phyloP scores from a whole-genome alignment of 2,797 vertebrate genomes.

The Sylvilagus floridanus region DNA sequence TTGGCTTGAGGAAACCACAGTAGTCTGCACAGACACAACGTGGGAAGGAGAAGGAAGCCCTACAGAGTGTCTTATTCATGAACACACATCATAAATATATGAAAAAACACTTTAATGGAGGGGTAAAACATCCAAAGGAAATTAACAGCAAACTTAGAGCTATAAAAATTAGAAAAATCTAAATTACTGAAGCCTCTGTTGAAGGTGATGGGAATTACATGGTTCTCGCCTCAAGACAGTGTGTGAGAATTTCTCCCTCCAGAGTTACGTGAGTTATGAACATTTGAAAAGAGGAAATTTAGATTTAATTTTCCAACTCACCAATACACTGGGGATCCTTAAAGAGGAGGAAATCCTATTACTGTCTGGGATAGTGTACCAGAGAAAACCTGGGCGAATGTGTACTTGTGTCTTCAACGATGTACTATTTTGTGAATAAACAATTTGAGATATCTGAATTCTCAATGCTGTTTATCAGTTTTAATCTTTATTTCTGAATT shows the following conservation, averaged over 20 bases:
- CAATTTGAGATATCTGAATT: background rate
- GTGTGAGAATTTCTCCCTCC: slow-evolving; percentile 58
- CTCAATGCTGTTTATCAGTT: background rate
- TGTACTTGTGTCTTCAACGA: background rate
- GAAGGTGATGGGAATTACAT: slow-evolving; percentile 58
- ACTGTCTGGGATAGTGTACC: background rate
- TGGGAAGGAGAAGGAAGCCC: background rate
- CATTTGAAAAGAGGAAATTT: slow-evolving; percentile 65
- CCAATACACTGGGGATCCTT: background rate
- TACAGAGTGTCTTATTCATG: background rate
- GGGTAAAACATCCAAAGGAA: slow-evolving; percentile 53
- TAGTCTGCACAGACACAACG: background rate
- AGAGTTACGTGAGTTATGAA: slow-evolving; percentile 62
- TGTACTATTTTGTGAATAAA: background rate
- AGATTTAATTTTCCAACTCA: slow-evolving; percentile 64
- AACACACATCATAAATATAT: slow-evolving; percentile 21
- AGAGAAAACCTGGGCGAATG: background rate
- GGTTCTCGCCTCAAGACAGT: slow-evolving; percentile 17
- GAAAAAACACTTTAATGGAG: slow-evolving; percentile 17
- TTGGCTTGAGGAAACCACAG: background rate
- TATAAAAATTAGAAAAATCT: slow-evolving; percentile 52
- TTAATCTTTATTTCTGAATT: slow-evolving; percentile 19
- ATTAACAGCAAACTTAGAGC: slow-evolving; percentile 62
- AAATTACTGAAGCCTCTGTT: slow-evolving; percentile 57
- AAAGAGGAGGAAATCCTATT: slow-evolving; percentile 27